These are phyloP conservation scores for Dipodomys stephensi DNA, from an alignment of 2,113 vertebrate genomes.

Conservation along the genomic window DNA sequence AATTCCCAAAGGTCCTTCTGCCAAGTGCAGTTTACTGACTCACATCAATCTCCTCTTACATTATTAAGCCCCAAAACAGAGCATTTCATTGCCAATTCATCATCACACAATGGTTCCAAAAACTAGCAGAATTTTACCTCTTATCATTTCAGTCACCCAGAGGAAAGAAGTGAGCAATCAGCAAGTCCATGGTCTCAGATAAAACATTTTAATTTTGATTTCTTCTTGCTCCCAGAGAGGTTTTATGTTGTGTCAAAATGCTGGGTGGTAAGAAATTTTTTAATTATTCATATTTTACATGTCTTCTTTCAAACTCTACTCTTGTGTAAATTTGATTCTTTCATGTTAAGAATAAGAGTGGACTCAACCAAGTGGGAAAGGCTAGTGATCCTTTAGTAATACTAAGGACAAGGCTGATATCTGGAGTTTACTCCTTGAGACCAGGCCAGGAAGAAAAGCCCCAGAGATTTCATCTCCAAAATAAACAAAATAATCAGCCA, in stretches of 20 bases:
- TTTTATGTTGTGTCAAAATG: conserved; percentile 40
- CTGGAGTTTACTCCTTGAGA: too few species aligned
- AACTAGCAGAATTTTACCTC: neutral
- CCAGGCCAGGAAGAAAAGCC: too few species aligned
- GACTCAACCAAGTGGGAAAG: too few species aligned
- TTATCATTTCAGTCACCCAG: neutral
- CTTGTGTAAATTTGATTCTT: neutral
- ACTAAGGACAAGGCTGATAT: too few species aligned
- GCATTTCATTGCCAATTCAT: neutral
- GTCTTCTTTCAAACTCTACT: conserved; percentile 39
- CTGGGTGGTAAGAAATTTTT: conserved; percentile 33
- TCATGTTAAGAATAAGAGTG: neutral
- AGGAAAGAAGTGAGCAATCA: neutral
- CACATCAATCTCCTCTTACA: neutral
- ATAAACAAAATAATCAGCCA: too few species aligned
- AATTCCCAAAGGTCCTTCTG: conserved; percentile 15
- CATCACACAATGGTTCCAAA: neutral
- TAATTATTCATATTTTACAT: conserved; percentile 25
- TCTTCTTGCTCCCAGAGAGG: conserved; percentile 24
- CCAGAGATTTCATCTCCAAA: too few species aligned
- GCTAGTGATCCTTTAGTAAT: too few species aligned
- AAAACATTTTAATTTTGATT: conserved; percentile 55
- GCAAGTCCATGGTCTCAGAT: conserved; percentile 6
- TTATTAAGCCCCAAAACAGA: neutral
- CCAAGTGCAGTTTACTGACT: neutral